Evolutionary conservation across 2,113 vertebrate species (phyloP), one percentile per base, ranked within the genome.

Genomic region (Lipophrys pholis): DNA sequence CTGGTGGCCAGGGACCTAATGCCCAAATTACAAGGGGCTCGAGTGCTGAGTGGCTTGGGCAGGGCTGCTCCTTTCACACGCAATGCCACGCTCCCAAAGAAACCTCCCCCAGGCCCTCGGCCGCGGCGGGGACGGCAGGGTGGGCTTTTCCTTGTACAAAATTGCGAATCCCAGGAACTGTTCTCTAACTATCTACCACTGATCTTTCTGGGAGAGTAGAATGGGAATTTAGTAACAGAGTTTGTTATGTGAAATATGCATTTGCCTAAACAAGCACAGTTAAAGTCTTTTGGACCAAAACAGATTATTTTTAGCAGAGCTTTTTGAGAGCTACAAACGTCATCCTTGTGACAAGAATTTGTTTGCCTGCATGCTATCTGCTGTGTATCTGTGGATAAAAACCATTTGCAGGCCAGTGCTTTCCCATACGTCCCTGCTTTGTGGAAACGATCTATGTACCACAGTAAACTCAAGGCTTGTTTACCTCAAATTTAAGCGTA

Each of bases 61-160:
- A 71, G 80, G 88, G 88, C 87, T 17, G 80, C 41, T 68, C 46
- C 64, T 72, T 91, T 94, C 91, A 92, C 94, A 95, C 91, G 92
- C 94, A 82, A 94, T 71, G 83, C 74, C 80, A 78, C 70, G 58
- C 83, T 80, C 62, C 78, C 76, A 69, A 81, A 73, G 76, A 30
- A 30, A 30, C 21, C 21, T 30, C 21, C 21, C n/a, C 21, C 21
- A 30, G 81, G 53, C 79, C 79, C 76, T 84, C 7, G 14, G 74
- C 81, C 73, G 80, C 73, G 79, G 73, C 60, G 64, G 53, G 66
- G 69, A 81, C 82, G 61, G 50, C 59, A 76, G 76, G 80, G 78
- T 73, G 73, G 83, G 71, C 58, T 40, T 4, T 41, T 81, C 76
- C 76, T 85, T 83, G 74, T 58, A 74, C 66, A 82, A 88, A 78